Evolutionary conservation across 2,113 vertebrate genomes (phyloP), one percentile per base, ranked within the genome.

Genomic region (Hystrix cristata): DNA sequence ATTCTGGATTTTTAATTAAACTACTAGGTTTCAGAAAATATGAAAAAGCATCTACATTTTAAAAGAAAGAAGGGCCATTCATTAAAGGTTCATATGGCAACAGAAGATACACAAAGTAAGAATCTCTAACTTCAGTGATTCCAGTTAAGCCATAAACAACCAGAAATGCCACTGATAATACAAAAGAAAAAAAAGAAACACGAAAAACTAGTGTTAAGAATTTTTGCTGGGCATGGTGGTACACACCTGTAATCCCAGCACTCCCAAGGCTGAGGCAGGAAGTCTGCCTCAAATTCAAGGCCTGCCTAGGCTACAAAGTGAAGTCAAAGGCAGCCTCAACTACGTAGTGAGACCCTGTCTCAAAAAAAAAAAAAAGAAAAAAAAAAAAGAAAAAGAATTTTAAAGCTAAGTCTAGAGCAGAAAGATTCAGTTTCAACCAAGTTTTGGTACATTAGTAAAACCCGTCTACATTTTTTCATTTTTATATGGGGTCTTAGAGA

Each of bases 71-170:
- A 87, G 27, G 46, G 46, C 38, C 51, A 53, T 67, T 94, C 38
- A 88, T 88, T 72, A 91, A 95, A 88, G 15, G 55, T 92, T 94
- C 48, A 83, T 53, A 94, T 78, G 53, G 84, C 25, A 90, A 93
- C 15, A 64, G n/a, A 71, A 87, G 53, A 57, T 71, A 48, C 8
- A 87, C 25, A 94, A 91, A 91, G 38, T 90, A 86, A 89, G 43
- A 93, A 86, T 92, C 14, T 92, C 65, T 96, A 62, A 89, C 29
- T 93, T 87, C 71, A 89, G 72, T 83, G 78, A 82, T 76, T 91
- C 67, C 19, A 80, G 53, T 87, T 69, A 90, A 93, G 62, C 72
- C 89, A 53, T 23, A 79, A 92, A 96, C 38, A 43, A 89, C 43
- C 25, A 6, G 78, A 97, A 65, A 88, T 69, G 27, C 13, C 59